Evolutionary conservation across 2,797 vertebrate genomes (phyloP).

Genomic region (Propithecus deckenii): DNA sequence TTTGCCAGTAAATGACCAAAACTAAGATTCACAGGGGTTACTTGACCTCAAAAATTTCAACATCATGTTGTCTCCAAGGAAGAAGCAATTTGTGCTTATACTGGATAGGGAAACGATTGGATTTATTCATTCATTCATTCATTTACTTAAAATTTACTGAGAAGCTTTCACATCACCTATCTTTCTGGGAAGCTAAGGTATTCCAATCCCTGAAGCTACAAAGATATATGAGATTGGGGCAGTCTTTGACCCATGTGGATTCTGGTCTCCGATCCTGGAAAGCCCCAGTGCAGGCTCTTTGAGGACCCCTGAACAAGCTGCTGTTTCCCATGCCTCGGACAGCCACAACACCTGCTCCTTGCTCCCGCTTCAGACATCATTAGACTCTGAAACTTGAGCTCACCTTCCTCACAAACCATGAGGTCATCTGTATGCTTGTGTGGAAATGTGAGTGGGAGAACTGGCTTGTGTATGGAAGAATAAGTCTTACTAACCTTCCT

Average conservation of each 20-base stretch:
- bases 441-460: background rate
- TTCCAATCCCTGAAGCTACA: background rate
- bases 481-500: background rate
- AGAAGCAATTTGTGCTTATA: background rate
- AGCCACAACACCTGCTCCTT: background rate
- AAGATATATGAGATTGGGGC: background rate
- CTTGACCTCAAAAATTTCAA: background rate
- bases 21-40: background rate
- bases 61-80: background rate
- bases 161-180: background rate
- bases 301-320: background rate
- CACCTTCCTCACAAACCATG: background rate
- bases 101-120: background rate
- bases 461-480: background rate
- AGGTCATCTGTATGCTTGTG: background rate
- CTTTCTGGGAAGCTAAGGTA: background rate
- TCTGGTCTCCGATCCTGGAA: background rate
- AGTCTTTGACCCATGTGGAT: background rate
- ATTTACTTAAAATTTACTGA: background rate
- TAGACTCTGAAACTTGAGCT: background rate
- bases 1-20: background rate
- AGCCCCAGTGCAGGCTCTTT: fast-evolving
- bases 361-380: background rate
- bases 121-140: background rate
- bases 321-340: background rate